These are phyloP conservation scores for Aradophagus sp. DNA, from an alignment of 1,140 invertebrate species.

Conservation along the genomic window DNA sequence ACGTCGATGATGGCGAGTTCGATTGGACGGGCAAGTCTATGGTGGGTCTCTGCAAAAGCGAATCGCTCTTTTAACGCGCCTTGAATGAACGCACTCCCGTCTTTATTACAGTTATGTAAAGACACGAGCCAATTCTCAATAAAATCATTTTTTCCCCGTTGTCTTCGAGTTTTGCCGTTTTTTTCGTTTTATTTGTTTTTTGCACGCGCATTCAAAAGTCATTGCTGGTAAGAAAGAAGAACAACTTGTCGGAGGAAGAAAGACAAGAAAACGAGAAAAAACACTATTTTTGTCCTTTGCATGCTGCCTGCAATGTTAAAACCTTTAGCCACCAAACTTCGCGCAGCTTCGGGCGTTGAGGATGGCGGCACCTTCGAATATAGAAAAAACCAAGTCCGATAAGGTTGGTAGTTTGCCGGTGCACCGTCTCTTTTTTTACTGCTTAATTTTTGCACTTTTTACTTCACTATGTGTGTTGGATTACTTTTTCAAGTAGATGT, in stretches of 20 bases:
- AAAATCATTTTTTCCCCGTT: too few species aligned
- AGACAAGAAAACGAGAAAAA: conserved; percentile 13
- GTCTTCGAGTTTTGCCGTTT: too few species aligned
- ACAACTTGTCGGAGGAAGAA: conserved; percentile 5
- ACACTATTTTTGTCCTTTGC: conserved; percentile 70
- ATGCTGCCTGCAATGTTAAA: conserved; percentile 73
- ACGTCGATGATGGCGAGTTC: conserved; percentile 95
- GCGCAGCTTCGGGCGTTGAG: conserved; percentile 84
- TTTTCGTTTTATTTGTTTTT: background rate
- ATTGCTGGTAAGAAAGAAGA: too few species aligned
- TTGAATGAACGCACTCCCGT: too few species aligned
- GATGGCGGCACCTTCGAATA: conserved; percentile 87
- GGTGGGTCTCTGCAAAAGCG: too few species aligned
- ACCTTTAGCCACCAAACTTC: conserved; percentile 82
- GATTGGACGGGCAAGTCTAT: conserved; percentile 98
- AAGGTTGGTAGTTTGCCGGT: conserved; percentile 79
- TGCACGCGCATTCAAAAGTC: too few species aligned
- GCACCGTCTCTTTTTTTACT: too few species aligned
- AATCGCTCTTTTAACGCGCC: too few species aligned
- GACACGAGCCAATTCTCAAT: too few species aligned
- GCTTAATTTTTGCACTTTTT: too few species aligned
- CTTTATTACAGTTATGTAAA: too few species aligned
- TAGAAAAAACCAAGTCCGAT: conserved; percentile 88
- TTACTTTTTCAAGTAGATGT: conserved; percentile 1
- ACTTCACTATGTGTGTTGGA: background rate